Evolutionary conservation across 2,888 invertebrate genomes (phyloP), one percentile per base, ranked within the genome.

Genomic region (Lasioglossum oenotherae): DNA sequence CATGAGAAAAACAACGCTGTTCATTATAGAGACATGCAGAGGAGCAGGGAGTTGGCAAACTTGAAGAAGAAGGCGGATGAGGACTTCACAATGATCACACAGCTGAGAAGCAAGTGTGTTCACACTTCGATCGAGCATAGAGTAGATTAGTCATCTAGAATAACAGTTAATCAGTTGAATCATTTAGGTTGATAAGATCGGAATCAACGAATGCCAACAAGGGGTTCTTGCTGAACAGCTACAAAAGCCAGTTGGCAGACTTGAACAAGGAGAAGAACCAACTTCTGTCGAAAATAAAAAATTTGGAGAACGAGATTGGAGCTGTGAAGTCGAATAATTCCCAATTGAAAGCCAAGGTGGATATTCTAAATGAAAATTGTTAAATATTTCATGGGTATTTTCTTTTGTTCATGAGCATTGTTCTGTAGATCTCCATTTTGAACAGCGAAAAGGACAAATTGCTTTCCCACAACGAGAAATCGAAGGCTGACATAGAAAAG

Each of bases 171-270:
- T 64, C 49, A 31, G 67, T 53, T 75, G 67, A 64, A 84, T 75
- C 12, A 57, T 74, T 85, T 44, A 93, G 93, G 86, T 74, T 93
- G n/a, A 41, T 87, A 64, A 82, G 92, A 53, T 86, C 86, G 4
- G 93, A 92, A 82, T 93, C 93, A 4, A 88, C 91, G 1, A 92
- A 92, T 57, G 85, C 91, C 23, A 92, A 93, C 67, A 92, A 91
- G 72, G 90, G 89, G 73, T 88, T 91, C 77, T 84, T 92, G 81
- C 41, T 93, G 23, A 93, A 90, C 74, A 93, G 83, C 75, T 93
- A 92, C 69, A 93, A 93, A 73, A 86, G 84, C 57, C 92, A 92
- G 73, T 41, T 92, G 31, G 76, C 87, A 10, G 90, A 91, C 41
- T 44, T 91, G 23, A 80, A 81, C 8, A 91, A 90, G 44, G 92